Percentiles rank a stretch among this genome's conserved stretches.
phyloP scores from a whole-genome alignment of 37 sponge, comb jelly and placozoan genomes.

The Theonella swinhoei region DNA sequence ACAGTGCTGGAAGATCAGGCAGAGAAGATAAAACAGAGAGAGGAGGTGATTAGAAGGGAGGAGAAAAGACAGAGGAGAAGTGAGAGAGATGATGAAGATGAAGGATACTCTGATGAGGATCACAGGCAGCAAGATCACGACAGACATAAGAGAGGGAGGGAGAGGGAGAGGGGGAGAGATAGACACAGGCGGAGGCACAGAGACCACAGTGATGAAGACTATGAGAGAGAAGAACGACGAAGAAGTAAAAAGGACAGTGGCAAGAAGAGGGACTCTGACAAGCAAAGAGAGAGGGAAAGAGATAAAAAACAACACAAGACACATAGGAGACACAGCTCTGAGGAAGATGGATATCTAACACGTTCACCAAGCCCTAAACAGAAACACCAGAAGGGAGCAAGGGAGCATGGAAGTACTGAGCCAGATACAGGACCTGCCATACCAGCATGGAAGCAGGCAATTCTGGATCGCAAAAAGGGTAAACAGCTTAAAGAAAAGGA shows the following conservation, averaged over 20 bases:
- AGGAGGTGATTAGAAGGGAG: not conserved
- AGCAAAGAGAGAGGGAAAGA: not conserved
- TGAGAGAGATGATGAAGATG: not conserved
- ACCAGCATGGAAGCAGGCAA: constrained; percentile 76
- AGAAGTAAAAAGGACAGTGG: not conserved
- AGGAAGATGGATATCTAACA: not conserved
- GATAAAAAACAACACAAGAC: not conserved
- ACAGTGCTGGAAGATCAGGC: not conserved
- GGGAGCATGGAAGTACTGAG: too few relatives aligned
- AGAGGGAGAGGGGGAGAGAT: not conserved
- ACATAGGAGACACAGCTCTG: not conserved
- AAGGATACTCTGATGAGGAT: not conserved
- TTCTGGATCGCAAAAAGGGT: constrained; percentile 58
- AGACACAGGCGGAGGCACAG: not conserved
- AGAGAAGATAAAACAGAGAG: not conserved
- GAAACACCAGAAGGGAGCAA: not conserved
- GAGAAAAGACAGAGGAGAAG: not conserved
- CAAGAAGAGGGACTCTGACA: not conserved
- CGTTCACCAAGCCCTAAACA: not conserved
- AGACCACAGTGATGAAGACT: not conserved
- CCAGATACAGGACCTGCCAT: not conserved
- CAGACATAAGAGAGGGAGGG: not conserved
- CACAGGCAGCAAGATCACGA: not conserved
- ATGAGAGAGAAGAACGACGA: not conserved
- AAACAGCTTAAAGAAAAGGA: not conserved